phyloP scores from a whole-genome alignment of 2,113 vertebrate genomes.

The Pelobates fuscus region DNA sequence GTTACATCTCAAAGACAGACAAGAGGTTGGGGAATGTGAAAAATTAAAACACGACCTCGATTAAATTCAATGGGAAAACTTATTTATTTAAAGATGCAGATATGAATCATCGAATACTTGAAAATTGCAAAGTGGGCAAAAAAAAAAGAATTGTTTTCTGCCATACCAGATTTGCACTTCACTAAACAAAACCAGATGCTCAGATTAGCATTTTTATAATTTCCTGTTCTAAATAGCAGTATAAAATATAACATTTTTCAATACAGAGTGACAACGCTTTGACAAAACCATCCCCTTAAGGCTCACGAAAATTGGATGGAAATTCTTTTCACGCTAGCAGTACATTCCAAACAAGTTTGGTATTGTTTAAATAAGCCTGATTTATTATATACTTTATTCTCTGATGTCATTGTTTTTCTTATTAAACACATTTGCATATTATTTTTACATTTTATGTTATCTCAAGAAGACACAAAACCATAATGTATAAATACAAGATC shows the following conservation, averaged over 20 bases:
- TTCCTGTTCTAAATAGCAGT: slow-evolving; percentile 44
- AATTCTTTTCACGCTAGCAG: slow-evolving; percentile 50
- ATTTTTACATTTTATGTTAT: too few species aligned
- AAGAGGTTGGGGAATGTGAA: too few species aligned
- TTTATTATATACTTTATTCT: not conserved
- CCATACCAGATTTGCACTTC: slow-evolving; percentile 27
- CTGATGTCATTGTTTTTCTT: not conserved
- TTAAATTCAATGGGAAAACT: too few species aligned
- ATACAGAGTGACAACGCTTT: slow-evolving; percentile 42
- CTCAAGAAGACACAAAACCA: too few species aligned
- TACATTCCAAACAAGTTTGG: slow-evolving; percentile 55
- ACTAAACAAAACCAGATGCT: slow-evolving; percentile 45
- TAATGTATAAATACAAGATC: too few species aligned
- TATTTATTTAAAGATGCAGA: too few species aligned
- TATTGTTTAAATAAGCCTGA: slow-evolving; percentile 24
- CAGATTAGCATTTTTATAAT: slow-evolving; percentile 45
- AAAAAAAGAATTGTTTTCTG: slow-evolving; percentile 22
- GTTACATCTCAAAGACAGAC: too few species aligned
- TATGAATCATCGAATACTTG: slow-evolving; percentile 30
- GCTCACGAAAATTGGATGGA: slow-evolving; percentile 38
- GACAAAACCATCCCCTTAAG: slow-evolving; percentile 32
- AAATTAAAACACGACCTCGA: too few species aligned
- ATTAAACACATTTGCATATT: too few species aligned
- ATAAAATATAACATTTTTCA: slow-evolving; percentile 43
- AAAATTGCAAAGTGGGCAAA: slow-evolving; percentile 17